These are phyloP conservation scores for Pristionchus fissidentatus DNA, from an alignment of 2,888 invertebrate species.

Conservation along the genomic window DNA sequence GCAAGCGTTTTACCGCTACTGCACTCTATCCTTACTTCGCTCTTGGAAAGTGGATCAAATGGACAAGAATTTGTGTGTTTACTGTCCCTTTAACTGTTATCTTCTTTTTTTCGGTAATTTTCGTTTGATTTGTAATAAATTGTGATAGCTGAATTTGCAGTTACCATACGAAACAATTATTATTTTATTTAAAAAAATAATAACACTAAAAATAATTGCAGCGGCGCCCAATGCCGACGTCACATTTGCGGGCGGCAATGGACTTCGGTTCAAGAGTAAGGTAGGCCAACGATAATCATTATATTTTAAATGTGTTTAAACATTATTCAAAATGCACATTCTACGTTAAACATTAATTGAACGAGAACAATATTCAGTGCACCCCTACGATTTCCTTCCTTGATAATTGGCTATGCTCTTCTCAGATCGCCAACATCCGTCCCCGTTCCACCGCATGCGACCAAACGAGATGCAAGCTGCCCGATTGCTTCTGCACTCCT, in stretches of 20 bases:
- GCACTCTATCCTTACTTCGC: too few relatives aligned
- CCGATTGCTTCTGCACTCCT: slow-evolving; percentile 70
- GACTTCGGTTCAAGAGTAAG: slow-evolving; percentile 59
- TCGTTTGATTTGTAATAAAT: too few relatives aligned
- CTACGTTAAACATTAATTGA: too few relatives aligned
- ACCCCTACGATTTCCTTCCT: background rate
- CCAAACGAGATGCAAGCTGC: slow-evolving; percentile 63
- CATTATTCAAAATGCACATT: background rate
- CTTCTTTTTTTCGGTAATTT: too few relatives aligned
- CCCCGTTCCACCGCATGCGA: slow-evolving; percentile 60
- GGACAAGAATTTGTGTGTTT: too few relatives aligned
- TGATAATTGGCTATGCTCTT: background rate
- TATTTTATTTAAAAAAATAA: too few relatives aligned
- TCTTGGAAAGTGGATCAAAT: too few relatives aligned
- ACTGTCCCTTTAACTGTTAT: too few relatives aligned
- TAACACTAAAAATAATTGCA: background rate
- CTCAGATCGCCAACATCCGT: slow-evolving; percentile 52
- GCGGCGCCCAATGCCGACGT: slow-evolving; percentile 57
- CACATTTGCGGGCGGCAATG: slow-evolving; percentile 60
- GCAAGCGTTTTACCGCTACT: too few relatives aligned
- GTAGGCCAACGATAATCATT: background rate
- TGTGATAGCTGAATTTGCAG: too few relatives aligned
- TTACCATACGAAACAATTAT: too few relatives aligned
- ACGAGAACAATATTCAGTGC: background rate
- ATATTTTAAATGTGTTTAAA: background rate